These are phyloP conservation scores for Cylloceria caligata DNA, from an alignment of 2,888 invertebrate genomes.

Conservation along the genomic window DNA sequence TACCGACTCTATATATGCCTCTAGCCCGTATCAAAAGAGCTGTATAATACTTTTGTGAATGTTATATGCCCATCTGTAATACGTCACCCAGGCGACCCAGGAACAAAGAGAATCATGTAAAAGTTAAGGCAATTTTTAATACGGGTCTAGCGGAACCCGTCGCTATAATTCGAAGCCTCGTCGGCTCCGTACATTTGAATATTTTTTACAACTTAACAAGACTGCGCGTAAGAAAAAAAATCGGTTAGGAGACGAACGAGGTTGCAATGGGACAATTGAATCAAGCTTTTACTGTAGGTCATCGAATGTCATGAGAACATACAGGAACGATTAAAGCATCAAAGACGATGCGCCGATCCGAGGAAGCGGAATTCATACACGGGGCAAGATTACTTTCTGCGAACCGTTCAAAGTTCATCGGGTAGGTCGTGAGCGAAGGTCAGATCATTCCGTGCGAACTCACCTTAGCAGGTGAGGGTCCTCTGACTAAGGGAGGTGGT, in stretches of 20 bases:
- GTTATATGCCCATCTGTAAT: constrained; percentile 24
- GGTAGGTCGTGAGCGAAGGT: constrained; percentile 51
- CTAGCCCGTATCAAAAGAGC: constrained; percentile 41
- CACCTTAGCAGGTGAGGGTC: constrained; percentile 82
- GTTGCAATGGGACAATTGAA: background rate
- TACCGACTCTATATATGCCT: background rate
- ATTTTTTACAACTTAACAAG: constrained; percentile 5
- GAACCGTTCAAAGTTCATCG: constrained; percentile 60
- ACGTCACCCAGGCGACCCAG: background rate
- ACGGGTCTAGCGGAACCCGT: background rate
- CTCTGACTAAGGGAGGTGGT: constrained; percentile 85
- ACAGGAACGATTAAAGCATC: constrained; percentile 15
- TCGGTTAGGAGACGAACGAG: background rate
- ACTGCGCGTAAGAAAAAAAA: background rate
- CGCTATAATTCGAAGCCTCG: background rate
- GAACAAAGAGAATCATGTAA: constrained; percentile 39
- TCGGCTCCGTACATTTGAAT: constrained; percentile 9
- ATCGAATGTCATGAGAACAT: constrained; percentile 63
- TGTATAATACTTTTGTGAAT: constrained; percentile 33
- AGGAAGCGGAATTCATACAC: constrained; percentile 66
- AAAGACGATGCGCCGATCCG: constrained; percentile 47
- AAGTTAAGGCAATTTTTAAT: constrained; percentile 32
- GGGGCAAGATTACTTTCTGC: constrained; percentile 56
- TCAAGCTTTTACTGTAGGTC: constrained; percentile 44
- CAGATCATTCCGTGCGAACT: constrained; percentile 59